phyloP scores from a whole-genome alignment of 37 sponge, comb jelly and placozoan genomes.

The Axinella damicornis region DNA sequence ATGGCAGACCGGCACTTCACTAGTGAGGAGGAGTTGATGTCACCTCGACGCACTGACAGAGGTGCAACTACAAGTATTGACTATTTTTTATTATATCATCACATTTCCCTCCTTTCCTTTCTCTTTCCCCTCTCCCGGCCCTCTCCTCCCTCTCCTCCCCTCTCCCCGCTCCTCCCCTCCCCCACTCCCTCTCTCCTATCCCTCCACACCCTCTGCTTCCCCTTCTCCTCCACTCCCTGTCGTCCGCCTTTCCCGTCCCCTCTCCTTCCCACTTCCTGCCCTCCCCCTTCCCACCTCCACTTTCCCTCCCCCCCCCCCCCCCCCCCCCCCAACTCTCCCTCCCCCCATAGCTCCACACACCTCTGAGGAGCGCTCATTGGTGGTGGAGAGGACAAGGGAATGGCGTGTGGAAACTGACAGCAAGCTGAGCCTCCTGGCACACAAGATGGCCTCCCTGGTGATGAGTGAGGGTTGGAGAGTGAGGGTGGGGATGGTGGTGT shows the following conservation, averaged over 20 bases:
- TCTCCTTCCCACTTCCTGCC: not conserved
- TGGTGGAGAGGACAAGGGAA: slow-evolving; percentile 19
- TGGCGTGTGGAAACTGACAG: slow-evolving; percentile 53
- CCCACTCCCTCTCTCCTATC: too few species aligned
- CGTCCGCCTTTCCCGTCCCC: not conserved
- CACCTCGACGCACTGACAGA: too few species aligned
- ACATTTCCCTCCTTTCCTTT: too few species aligned
- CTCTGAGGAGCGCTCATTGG: slow-evolving; percentile 5
- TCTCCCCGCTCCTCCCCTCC: too few species aligned
- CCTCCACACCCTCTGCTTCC: too few species aligned
- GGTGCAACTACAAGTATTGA: too few species aligned
- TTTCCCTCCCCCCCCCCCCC: slow-evolving; percentile 7
- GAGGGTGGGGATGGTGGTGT: slow-evolving; percentile 47
- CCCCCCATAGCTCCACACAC: too few species aligned
- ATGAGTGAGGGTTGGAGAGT: slow-evolving; percentile 58
- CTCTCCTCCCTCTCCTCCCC: too few species aligned
- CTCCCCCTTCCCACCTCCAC: not conserved
- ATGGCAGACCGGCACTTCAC: not conserved
- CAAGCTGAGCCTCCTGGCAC: slow-evolving; percentile 40
- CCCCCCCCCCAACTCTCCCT: not conserved
- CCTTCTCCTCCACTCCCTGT: too few species aligned
- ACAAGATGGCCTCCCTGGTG: slow-evolving; percentile 29
- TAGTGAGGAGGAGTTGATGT: not conserved
- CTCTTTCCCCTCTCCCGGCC: too few species aligned
- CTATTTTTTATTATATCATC: too few species aligned